Base-by-base conservation (phyloP, 2,797 vertebrate genomes). In the Loris lydekkerianus region DNA sequence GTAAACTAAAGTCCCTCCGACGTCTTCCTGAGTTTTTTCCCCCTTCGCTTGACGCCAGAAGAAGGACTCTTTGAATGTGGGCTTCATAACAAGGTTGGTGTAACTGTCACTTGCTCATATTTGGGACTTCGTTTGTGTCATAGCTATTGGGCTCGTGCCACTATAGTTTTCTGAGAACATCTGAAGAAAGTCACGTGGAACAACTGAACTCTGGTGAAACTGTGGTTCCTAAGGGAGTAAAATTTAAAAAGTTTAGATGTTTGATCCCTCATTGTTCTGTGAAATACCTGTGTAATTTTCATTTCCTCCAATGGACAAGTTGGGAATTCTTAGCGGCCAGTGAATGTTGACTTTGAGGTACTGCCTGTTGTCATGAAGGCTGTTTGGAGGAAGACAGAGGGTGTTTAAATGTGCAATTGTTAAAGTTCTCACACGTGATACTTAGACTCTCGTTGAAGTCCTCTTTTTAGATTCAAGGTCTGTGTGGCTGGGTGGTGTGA, bases 1-100 rank as follows among this genome's bases (percentile, higher is more conserved):
- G 76, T 92, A 87, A 96, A 98, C 89, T 87, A 86, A 95, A 97
- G 73, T 77, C 83, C 3, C 96, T 70, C 25, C 98, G 96, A 96
- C 0, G 0, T 96, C 86, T 96, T 96, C 0, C 0, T 0, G 53
- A 85, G 46, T 67, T 95, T 94, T 89, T 78, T 29, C 76, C 96
- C 14, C 56, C 43, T 56, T 95, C 86, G 69, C 29, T 60, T 96
- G 89, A 93, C 11, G n/a, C 81, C 1, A 5, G 53, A 95, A 88
- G 20, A 43, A 25, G 1, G 0, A 49, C 25, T 14, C 82, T 93
- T 95, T 82, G 95, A 86, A 84, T 56, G 83, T 75, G 37, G 82
- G 27, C 14, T n/a, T 31, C 76, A 75, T 89, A 1, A 81, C 63
- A 78, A 92, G 29, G 3, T 72, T 94, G 70, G 18, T 92, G 53